Percentiles rank a stretch among this genome's conserved stretches.
These are phyloP conservation scores for Yponomeuta plumbellus DNA, from an alignment of 2,888 invertebrate species.

Conservation along the genomic window DNA sequence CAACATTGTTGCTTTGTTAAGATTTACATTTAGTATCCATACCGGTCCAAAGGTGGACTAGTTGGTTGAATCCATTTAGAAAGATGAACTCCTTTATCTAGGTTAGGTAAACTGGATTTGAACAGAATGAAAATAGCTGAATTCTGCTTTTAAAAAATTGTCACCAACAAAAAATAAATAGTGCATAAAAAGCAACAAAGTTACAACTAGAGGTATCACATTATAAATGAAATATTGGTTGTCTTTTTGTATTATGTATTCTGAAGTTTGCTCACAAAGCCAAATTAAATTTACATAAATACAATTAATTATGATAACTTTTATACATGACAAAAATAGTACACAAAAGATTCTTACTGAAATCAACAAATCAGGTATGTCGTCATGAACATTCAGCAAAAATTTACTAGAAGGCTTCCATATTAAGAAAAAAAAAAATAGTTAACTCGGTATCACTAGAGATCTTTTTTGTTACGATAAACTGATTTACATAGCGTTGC, in stretches of 20 bases:
- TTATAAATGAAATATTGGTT: conserved; percentile 65
- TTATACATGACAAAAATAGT: conserved; percentile 70
- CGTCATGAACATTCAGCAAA: conserved; percentile 46
- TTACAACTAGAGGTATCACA: background rate
- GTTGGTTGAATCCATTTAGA: too few relatives aligned
- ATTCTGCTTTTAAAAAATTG: too few relatives aligned
- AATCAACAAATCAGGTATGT: conserved; percentile 41
- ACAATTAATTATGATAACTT: conserved; percentile 70
- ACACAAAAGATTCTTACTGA: conserved; percentile 65
- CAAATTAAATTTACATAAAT: conserved; percentile 76
- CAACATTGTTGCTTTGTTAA: too few relatives aligned
- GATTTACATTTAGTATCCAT: too few relatives aligned
- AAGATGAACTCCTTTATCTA: too few relatives aligned
- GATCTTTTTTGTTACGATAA: conserved; percentile 42
- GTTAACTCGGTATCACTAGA: conserved; percentile 59
- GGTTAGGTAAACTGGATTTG: too few relatives aligned
- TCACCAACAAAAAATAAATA: too few relatives aligned
- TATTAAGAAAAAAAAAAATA: conserved; percentile 44
- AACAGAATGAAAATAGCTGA: too few relatives aligned
- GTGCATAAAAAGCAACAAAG: too few relatives aligned
- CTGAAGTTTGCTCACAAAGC: conserved; percentile 74
- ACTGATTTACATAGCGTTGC: conserved; percentile 16
- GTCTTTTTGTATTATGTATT: conserved; percentile 75
- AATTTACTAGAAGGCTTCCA: conserved; percentile 52
- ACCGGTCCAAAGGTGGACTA: too few relatives aligned